Evolutionary conservation across 2,797 vertebrate genomes (phyloP), one percentile per base, ranked within the genome.

Genomic region (Heterohyrax brucei): DNA sequence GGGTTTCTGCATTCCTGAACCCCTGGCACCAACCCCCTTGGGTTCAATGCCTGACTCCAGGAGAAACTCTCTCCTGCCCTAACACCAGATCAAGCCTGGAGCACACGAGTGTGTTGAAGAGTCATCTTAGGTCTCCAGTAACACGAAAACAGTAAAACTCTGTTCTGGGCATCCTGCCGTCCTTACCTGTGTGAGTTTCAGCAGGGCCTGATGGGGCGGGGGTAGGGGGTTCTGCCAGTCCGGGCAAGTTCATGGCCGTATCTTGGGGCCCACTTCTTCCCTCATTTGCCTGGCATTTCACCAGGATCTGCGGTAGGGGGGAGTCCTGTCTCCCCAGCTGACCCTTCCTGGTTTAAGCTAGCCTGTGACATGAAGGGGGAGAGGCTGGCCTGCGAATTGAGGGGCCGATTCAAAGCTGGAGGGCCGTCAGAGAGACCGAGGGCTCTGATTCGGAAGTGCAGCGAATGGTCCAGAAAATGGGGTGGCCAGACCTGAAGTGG

Each of bases 141-240:
- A 96, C 96, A 91, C 0, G 77, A 91, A 81, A 83, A 97, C 97
- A 97, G 97, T 95, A 62, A 28, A 93, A 86, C 81, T 95, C 97
- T 97, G 95, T 97, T 92, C 88, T 68, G 56, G 83, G 94, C 73
- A 66, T 61, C 72, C 86, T 94, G 87, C 95, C 90, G 86, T 96
- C 84, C n/a, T 92, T 88, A 96, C 95, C 95, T 88, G 94, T 5
- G 53, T 4, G 90, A 75, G 78, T 93, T 84, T 92, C 96, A 76
- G 81, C 50, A 88, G 76, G 62, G 61, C 21, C 61, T n/a, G 87
- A 33, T 12, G 39, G 70, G 33, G 16, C 7, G 70, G 7, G 72
- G 14, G 53, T 53, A 59, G 59, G 59, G 53, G 50, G 56, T 39
- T 7, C 88, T 75, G 77, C 96, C 87, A 91, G 97, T 83, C 91